Evolutionary conservation across 2,113 vertebrate species (phyloP).

Genomic region (Anarrhichthys ocellatus): DNA sequence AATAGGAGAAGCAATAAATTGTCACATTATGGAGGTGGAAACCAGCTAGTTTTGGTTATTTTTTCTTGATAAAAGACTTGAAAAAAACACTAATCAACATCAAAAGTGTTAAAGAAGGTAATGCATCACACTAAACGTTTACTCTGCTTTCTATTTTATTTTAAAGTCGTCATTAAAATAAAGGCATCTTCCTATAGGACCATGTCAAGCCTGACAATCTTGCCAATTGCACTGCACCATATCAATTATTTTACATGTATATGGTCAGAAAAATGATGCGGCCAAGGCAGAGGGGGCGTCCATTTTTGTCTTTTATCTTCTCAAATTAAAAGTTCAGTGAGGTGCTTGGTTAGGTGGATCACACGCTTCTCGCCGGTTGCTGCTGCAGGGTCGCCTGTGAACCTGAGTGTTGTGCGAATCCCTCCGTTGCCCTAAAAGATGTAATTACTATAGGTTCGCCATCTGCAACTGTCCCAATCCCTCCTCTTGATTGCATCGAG

Average conservation of each 20-base stretch:
- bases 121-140: not conserved
- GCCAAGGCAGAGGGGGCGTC: not conserved
- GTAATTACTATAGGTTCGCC: conserved; percentile 75
- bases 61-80: not conserved
- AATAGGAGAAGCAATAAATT: not conserved
- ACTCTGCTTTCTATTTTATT: not conserved
- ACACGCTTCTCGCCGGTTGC: conserved; percentile 7
- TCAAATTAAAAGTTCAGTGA: not conserved
- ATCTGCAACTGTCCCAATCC: conserved; percentile 80
- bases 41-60: not conserved
- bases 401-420: conserved; percentile 32
- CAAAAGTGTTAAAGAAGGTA: not conserved
- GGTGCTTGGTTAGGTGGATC: not conserved
- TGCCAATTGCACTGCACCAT: not conserved
- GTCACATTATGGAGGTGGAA: not conserved
- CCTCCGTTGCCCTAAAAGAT: conserved; percentile 48
- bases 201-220: not conserved
- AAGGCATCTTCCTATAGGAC: not conserved
- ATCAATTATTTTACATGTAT: not conserved
- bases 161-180: not conserved
- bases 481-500: conserved; percentile 81
- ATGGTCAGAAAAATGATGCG: not conserved
- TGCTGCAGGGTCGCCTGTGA: conserved; percentile 35
- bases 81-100: not conserved
- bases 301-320: not conserved